A percentile compares a stretch with the other conserved stretches of the same genome.
These are phyloP conservation scores for Helicoverpa armigera DNA, from an alignment of 1,140 invertebrate species.

Conservation along the genomic window DNA sequence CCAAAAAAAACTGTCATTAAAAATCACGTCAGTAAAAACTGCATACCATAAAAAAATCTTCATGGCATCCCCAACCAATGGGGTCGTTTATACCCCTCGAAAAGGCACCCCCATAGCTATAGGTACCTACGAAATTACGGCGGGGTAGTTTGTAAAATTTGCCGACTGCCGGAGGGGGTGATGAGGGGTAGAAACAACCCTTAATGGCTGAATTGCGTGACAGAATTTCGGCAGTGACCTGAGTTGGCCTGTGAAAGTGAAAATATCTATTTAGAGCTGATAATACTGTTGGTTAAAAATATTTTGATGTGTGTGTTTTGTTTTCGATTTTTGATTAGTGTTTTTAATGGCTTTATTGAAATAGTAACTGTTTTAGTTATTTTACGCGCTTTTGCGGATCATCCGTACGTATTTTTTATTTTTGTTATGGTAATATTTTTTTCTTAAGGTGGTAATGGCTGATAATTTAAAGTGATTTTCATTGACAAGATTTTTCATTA, in stretches of 20 bases:
- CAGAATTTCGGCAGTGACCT: slow-evolving; percentile 85
- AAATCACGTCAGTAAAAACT: slow-evolving; percentile 72
- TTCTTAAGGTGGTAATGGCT: too few relatives aligned
- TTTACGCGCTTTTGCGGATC: too few relatives aligned
- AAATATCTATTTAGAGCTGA: slow-evolving; percentile 79
- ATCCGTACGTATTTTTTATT: too few relatives aligned
- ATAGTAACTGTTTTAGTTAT: not conserved
- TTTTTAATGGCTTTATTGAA: slow-evolving; percentile 6
- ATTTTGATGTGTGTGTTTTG: not conserved
- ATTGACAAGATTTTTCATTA: too few relatives aligned
- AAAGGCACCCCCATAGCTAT: slow-evolving; percentile 65
- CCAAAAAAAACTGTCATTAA: slow-evolving; percentile 48
- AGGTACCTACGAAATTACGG: slow-evolving; percentile 71
- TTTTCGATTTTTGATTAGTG: not conserved
- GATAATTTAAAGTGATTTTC: too few relatives aligned
- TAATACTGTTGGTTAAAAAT: slow-evolving; percentile 51
- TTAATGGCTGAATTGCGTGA: slow-evolving; percentile 84
- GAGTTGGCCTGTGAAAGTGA: slow-evolving; percentile 81
- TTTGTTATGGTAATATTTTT: too few relatives aligned
- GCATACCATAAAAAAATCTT: slow-evolving; percentile 73
- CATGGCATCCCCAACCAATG: slow-evolving; percentile 73
- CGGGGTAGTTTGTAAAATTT: slow-evolving; percentile 85
- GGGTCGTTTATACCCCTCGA: slow-evolving; percentile 71
- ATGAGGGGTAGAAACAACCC: slow-evolving; percentile 73
- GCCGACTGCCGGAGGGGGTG: slow-evolving; percentile 69